A percentile compares a stretch with the other conserved stretches of the same genome.
Conservation (phyloP, 2,888 invertebrate genomes). For the Steinernema scapterisci region DNA sequence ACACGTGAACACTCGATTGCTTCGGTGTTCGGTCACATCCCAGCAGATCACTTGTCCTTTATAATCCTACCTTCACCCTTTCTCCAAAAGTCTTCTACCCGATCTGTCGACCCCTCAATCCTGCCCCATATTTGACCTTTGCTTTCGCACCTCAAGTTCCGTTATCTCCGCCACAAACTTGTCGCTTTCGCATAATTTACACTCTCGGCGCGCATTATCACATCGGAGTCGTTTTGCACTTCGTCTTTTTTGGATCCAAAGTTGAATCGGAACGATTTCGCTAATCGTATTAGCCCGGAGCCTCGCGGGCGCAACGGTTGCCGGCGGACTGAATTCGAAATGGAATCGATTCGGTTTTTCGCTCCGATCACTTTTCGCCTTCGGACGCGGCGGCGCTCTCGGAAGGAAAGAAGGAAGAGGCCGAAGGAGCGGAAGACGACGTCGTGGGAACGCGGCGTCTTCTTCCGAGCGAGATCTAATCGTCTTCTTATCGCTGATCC, state of each 20-base stretch:
- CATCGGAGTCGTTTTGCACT: not conserved
- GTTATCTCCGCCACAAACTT: too few relatives aligned
- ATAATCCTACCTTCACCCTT: too few relatives aligned
- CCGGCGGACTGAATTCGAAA: slow-evolving; percentile 10
- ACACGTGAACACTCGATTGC: too few relatives aligned
- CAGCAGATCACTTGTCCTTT: too few relatives aligned
- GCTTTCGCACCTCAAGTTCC: too few relatives aligned
- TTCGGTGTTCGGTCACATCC: too few relatives aligned
- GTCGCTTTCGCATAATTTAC: slow-evolving; percentile 7
- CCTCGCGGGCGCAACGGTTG: not conserved
- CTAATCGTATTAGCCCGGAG: slow-evolving; percentile 8
- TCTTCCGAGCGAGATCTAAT: slow-evolving; percentile 19
- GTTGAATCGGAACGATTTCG: not conserved
- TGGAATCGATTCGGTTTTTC: not conserved
- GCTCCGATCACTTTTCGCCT: not conserved
- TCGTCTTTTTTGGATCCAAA: not conserved
- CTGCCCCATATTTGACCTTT: too few relatives aligned
- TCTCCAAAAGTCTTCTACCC: too few relatives aligned
- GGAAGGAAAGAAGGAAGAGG: too few relatives aligned
- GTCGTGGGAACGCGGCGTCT: slow-evolving; percentile 20
- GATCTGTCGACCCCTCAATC: too few relatives aligned
- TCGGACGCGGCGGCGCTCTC: not conserved
- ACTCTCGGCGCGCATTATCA: slow-evolving; percentile 4
- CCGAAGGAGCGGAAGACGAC: not conserved
- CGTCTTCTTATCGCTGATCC: slow-evolving; percentile 14